These are phyloP conservation scores for Epizoanthus ramosus DNA, from an alignment of 92 coral and sea anemone species.

Conservation along the genomic window DNA sequence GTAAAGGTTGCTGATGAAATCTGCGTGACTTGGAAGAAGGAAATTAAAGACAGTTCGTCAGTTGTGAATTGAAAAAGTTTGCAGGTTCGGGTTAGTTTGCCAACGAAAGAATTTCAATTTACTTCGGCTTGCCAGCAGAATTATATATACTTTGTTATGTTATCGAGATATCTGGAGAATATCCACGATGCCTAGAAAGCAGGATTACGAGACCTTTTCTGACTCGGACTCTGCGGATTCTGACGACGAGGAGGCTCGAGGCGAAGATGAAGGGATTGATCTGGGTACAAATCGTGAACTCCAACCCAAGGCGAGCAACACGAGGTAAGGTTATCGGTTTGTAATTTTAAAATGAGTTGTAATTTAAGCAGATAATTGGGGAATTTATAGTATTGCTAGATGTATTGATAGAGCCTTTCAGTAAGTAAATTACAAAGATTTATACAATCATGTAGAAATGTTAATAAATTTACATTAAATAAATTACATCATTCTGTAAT, in stretches of 20 bases:
- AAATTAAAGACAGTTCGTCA: too few relatives aligned
- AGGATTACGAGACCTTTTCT: slow-evolving; percentile 26
- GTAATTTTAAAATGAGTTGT: too few relatives aligned
- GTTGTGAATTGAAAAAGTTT: too few relatives aligned
- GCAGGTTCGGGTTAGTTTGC: not conserved
- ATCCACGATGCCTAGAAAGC: slow-evolving; percentile 43
- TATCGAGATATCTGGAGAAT: not conserved
- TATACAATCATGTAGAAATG: too few relatives aligned
- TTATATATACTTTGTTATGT: not conserved
- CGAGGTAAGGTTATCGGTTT: slow-evolving; percentile 32
- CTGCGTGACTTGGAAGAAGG: not conserved
- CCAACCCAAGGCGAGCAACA: slow-evolving; percentile 23
- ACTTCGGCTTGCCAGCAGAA: not conserved
- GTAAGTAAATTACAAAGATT: too few relatives aligned
- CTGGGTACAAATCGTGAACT: slow-evolving; percentile 34
- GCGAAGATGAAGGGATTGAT: slow-evolving; percentile 53
- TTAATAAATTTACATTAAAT: too few relatives aligned
- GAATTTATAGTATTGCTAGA: not conserved
- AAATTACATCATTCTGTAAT: too few relatives aligned
- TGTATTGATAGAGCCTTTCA: not conserved
- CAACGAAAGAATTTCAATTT: slow-evolving; percentile 7
- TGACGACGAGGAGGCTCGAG: slow-evolving; percentile 45
- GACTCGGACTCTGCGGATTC: slow-evolving; percentile 49
- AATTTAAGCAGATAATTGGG: too few relatives aligned
- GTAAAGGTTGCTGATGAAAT: too few relatives aligned